Evolutionary conservation across 2,797 vertebrate genomes (phyloP), one percentile per base, ranked within the genome.

Genomic region (Coracias cyanogaster): DNA sequence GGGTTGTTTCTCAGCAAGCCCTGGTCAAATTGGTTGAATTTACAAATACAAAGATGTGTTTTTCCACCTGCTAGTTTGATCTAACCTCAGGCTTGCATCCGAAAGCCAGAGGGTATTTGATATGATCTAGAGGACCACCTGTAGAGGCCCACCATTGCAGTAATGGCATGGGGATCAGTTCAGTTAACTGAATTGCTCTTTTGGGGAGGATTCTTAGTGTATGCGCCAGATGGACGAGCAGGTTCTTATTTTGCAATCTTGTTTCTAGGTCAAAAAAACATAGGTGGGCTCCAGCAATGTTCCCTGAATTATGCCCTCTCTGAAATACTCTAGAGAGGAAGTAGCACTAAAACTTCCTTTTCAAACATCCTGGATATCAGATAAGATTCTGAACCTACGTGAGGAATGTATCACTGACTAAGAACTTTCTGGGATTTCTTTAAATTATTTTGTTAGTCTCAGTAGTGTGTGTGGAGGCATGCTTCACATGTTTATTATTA

Each of bases 241-340:
- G 71, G 78, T 85, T 96, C 74, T 94, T 82, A 60, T n/a, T 82
- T 77, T 93, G 48, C 49, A 90, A 6, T 82, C 80, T 62, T 93
- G 43, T 92, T 95, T 94, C 72, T 82, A 84, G 86, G 81, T 91
- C 72, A 94, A 52, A 94, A 69, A 89, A 94, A 25, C 73, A 69
- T 39, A 39, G 73, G 60, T 61, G 91, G 78, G 58, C 16, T 65
- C 33, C 62, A 89, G 58, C 25, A 71, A 57, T 46, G 39, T 70
- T 62, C 31, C n/a, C 62, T 73, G 51, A 70, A 66, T 73, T 78
- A 28, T 41, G n/a, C 48, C 80, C 2, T 41, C 15, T 72, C 46
- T 71, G 25, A 76, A 78, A 51, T 73, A 28, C 28, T 87, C 69
- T 1, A 2, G 49, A 77, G 54, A 74, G 45, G 54, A 71, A 71